These are phyloP conservation scores for Chelmon rostratus DNA, from an alignment of 2,797 vertebrate species.

Conservation along the genomic window DNA sequence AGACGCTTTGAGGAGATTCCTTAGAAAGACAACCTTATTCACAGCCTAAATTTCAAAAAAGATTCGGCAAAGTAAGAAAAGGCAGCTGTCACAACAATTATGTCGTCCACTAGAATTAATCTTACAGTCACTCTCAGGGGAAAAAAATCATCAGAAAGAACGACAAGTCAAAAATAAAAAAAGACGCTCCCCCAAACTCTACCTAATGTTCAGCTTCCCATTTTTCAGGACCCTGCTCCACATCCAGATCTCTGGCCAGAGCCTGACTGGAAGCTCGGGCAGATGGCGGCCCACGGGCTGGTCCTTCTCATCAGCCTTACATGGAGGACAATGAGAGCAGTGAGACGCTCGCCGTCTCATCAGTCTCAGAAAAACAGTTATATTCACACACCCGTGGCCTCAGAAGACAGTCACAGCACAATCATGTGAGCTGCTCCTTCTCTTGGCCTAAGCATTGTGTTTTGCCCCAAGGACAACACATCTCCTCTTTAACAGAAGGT, in stretches of 20 bases:
- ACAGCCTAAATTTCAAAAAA: conserved; percentile 22
- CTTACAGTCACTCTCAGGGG: neutral
- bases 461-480: conserved; percentile 56
- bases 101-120: neutral
- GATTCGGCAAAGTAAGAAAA: conserved; percentile 8
- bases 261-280: conserved; percentile 26
- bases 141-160: neutral
- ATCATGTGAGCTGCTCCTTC: conserved; percentile 81
- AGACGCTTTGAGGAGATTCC: conserved; percentile 18
- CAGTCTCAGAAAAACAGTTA: conserved; percentile 26
- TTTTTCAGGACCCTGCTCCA: conserved; percentile 37
- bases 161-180: conserved; percentile 11
- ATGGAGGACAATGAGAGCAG: conserved; percentile 63
- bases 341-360: conserved; percentile 47
- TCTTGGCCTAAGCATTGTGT: conserved; percentile 42
- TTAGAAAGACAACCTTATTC: conserved; percentile 17
- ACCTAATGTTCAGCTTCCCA: conserved; percentile 58
- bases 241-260: conserved; percentile 37
- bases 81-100: conserved; percentile 3
- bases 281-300: conserved; percentile 31
- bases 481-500: conserved; percentile 15
- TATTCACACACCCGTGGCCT: conserved; percentile 61
- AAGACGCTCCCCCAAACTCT: conserved; percentile 22
- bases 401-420: conserved; percentile 82
- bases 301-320: conserved; percentile 51